phyloP scores from a whole-genome alignment of 2,797 vertebrate species.

The Paratrypauchen microcephalus region DNA sequence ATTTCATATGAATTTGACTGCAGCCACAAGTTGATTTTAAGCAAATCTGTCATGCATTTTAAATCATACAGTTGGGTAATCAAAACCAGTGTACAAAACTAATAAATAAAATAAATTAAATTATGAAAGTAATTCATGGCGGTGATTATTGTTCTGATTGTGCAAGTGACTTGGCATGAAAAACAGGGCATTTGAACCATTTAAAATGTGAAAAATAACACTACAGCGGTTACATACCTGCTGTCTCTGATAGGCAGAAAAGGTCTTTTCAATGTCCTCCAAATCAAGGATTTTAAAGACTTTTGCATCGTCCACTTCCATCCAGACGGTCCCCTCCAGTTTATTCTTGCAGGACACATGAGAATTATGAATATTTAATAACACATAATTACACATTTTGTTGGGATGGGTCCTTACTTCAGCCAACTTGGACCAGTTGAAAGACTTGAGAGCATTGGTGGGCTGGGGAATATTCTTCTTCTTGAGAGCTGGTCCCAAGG shows the following conservation, averaged over 20 bases:
- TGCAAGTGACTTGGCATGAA: constrained; percentile 18
- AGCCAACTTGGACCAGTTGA: constrained; percentile 96
- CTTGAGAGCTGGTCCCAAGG: constrained; percentile 82
- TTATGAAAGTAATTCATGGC: constrained; percentile 8
- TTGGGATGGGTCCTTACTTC: constrained; percentile 79
- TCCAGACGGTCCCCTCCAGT: constrained; percentile 92
- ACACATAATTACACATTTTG: not conserved
- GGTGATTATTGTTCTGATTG: constrained; percentile 26
- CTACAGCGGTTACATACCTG: constrained; percentile 81
- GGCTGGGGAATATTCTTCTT: constrained; percentile 96
- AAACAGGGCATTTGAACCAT: not conserved
- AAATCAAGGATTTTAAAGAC: constrained; percentile 96
- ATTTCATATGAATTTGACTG: constrained; percentile 3
- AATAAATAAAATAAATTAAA: constrained; percentile 15
- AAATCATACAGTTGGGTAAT: constrained; percentile 22
- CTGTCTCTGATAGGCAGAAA: constrained; percentile 98
- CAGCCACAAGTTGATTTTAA: constrained; percentile 11
- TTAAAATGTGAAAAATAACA: constrained; percentile 2
- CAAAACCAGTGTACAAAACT: constrained; percentile 23
- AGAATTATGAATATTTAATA: not conserved
- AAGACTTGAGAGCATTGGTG: constrained; percentile 92
- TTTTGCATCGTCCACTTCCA: constrained; percentile 88
- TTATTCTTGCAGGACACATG: constrained; percentile 83
- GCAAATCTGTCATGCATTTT: constrained; percentile 55
- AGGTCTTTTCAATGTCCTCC: constrained; percentile 93